These are phyloP conservation scores for Odocoileus hemionus DNA, from an alignment of 2,113 vertebrate genomes.

Conservation along the genomic window DNA sequence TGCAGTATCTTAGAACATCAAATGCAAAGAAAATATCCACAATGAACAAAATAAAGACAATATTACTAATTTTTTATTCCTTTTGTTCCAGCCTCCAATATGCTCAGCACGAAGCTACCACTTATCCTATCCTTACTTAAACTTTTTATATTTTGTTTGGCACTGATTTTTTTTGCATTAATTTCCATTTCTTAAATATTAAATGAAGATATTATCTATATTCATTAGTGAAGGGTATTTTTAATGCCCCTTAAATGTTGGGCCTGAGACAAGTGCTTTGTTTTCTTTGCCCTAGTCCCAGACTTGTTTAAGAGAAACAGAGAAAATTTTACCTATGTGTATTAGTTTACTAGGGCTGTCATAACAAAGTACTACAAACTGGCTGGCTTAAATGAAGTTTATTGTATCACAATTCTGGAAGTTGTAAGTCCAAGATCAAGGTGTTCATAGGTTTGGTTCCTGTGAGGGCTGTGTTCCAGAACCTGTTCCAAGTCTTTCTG, in stretches of 20 bases:
- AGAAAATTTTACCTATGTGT: neutral
- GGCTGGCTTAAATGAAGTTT: neutral
- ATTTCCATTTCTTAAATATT: neutral
- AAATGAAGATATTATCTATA: neutral
- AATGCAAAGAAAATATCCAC: neutral
- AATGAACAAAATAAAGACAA: neutral
- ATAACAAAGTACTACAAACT: neutral
- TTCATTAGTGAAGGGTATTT: neutral
- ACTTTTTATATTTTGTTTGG: neutral
- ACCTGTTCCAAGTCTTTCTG: neutral
- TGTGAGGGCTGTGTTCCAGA: neutral
- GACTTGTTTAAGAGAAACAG: neutral
- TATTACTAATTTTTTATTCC: neutral
- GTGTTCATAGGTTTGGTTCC: neutral
- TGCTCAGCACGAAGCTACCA: neutral
- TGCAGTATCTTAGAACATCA: neutral
- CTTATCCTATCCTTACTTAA: neutral
- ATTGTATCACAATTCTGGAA: neutral
- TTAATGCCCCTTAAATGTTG: neutral
- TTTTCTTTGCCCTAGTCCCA: neutral
- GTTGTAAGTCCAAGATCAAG: neutral
- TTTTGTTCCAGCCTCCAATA: neutral
- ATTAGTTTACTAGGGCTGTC: neutral
- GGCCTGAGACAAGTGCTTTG: neutral
- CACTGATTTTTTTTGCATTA: conserved; percentile 1